Percentiles rank a stretch among this genome's conserved stretches.
These are phyloP conservation scores for Lamellibrachia luymesi DNA, from an alignment of 1,140 invertebrate species.

Conservation along the genomic window DNA sequence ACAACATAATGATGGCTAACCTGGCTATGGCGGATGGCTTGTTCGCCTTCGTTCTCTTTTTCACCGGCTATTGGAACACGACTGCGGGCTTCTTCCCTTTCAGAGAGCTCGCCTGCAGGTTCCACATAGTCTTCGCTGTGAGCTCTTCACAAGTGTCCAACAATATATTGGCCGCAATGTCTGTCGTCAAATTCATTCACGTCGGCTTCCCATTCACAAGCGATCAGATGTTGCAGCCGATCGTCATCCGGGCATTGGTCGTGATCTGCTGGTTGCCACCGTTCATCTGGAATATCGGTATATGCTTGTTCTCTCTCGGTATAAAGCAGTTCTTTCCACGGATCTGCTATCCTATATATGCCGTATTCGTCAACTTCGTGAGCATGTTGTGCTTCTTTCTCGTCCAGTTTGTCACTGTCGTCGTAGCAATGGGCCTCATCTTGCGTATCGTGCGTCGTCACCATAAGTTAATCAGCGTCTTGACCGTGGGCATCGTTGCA, in stretches of 20 bases:
- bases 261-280: neutral
- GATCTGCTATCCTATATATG: neutral
- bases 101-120: no score
- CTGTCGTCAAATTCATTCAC: neutral
- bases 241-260: neutral
- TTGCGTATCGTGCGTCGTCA: neutral
- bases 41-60: no score
- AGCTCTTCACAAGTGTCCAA: neutral
- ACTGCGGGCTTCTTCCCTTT: no score
- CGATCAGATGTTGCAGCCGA: neutral
- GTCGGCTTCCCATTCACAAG: neutral
- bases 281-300: neutral
- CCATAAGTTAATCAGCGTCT: neutral
- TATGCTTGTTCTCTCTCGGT: neutral
- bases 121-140: no score
- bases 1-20: no score
- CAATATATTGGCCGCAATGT: neutral
- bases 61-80: no score
- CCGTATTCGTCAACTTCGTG: neutral
- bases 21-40: no score
- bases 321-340: neutral
- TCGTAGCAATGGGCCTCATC: neutral
- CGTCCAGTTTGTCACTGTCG: neutral
- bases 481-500: neutral
- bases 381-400: neutral